Base-by-base conservation (phyloP, 2,888 invertebrate genomes). In the Trisateles emortualis region DNA sequence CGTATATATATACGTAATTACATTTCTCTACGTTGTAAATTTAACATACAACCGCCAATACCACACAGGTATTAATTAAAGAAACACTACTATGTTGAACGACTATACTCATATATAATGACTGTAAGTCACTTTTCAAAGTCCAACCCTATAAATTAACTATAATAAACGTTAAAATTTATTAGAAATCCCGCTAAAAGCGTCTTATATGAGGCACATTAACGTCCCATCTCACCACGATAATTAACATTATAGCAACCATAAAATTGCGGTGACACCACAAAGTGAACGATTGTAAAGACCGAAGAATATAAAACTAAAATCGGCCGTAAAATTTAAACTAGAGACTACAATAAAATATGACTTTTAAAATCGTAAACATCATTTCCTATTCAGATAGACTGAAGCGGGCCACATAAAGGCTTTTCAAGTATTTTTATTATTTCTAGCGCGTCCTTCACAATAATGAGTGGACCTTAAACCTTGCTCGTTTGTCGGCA, bases 221-320 rank as follows among this genome's bases (percentile, higher is more conserved):
- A 83, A 79, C 52, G 60, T 62, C 67, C 64, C 71, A 77, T 79
- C 74, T 74, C 70, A 68, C 62, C 56, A 54, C 66, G 72, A 81
- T 84, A 83, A 87, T 86, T 76, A 81, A 74, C 54, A 68, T 69
- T 73, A 79, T 64, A 74, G 68, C 58, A 58, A 79, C 83, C 84
- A 86, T 88, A 84, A 88, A 88, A 86, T 83, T 77, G 77, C 79
- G 77, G 80, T 82, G 83, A 83, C 86, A 84, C 69, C 81, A 84
- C 84, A 86, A 80, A 83, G 74, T 68, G 55, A 40, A 63, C 73
- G 69, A 73, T 61, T 62, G 64, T 64, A 78, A 68, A 77, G 57
- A 63, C 71, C 67, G 62, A 75, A 76, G 65, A 72, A 64, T 72
- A 79, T 81, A 76, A 82, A 80, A 84, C 72, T 76, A 80, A 83